Percentiles rank a stretch among this genome's conserved stretches.
These are phyloP conservation scores for Herpetotheres cachinnans DNA, from an alignment of 2,113 vertebrate species.

Conservation along the genomic window DNA sequence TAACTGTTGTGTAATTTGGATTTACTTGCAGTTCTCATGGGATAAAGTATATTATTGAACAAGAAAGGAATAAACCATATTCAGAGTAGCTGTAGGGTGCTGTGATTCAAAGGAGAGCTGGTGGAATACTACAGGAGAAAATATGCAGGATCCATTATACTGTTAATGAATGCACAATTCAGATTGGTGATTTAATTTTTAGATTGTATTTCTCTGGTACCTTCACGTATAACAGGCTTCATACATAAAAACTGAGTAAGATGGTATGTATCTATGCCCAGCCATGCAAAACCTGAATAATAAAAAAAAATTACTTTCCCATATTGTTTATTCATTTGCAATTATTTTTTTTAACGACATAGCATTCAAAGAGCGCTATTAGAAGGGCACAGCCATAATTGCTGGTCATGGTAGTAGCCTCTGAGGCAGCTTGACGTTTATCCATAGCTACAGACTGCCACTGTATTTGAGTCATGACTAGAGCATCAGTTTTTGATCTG, in stretches of 20 bases:
- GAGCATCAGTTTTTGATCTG: neutral
- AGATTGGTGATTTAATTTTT: slow-evolving; percentile 45
- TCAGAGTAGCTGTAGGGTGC: slow-evolving; percentile 45
- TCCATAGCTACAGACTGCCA: neutral
- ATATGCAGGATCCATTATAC: slow-evolving; percentile 19
- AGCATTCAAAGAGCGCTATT: neutral
- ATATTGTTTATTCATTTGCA: neutral
- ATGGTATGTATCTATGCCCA: neutral
- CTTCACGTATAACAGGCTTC: slow-evolving; percentile 1
- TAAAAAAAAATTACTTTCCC: neutral
- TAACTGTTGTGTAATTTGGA: slow-evolving; percentile 46
- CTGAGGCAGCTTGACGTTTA: neutral
- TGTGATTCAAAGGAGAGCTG: slow-evolving; percentile 31
- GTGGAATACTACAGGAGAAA: neutral
- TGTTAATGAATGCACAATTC: slow-evolving; percentile 40
- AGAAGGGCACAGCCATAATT: neutral
- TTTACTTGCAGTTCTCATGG: slow-evolving; percentile 18
- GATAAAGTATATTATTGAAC: slow-evolving; percentile 33
- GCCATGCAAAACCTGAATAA: neutral
- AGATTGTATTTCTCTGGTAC: neutral
- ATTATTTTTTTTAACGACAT: neutral
- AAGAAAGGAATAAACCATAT: slow-evolving; percentile 35
- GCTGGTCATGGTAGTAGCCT: neutral
- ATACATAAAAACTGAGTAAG: neutral
- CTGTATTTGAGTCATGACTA: neutral